Percentiles rank a stretch among this genome's conserved stretches.
Evolutionary conservation across 2,888 invertebrate species (phyloP).

Genomic region (Synanthedon formicaeformis): DNA sequence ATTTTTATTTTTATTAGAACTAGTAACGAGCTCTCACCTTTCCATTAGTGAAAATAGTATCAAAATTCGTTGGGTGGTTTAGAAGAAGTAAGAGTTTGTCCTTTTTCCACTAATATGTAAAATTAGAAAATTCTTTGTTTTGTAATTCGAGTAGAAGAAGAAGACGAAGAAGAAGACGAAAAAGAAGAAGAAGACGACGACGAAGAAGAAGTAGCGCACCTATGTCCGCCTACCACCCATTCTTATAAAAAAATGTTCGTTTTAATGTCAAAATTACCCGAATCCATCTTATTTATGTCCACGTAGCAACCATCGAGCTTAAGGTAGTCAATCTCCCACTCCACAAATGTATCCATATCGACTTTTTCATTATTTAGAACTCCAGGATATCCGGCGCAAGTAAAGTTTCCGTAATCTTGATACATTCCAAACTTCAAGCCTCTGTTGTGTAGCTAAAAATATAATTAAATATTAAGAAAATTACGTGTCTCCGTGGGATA

Average conservation of each 20-base stretch:
- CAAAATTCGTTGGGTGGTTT: no score
- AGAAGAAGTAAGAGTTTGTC: no score
- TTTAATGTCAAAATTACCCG: conserved; percentile 26
- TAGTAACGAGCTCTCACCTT: not conserved
- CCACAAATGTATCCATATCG: conserved; percentile 81
- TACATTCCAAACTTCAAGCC: conserved; percentile 87
- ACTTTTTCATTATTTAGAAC: conserved; percentile 73
- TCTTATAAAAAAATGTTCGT: no score
- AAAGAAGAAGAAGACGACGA: no score
- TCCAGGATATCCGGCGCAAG: conserved; percentile 85
- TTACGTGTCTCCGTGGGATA: not conserved
- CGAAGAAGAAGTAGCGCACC: no score
- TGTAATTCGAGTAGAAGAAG: not conserved
- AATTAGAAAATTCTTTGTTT: no score
- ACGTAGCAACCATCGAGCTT: conserved; percentile 87
- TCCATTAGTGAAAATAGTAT: no score
- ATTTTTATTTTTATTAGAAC: not conserved
- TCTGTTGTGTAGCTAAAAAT: conserved; percentile 74
- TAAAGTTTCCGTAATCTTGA: conserved; percentile 81
- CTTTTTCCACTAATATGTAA: no score
- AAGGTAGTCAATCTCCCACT: conserved; percentile 85
- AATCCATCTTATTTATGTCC: conserved; percentile 66
- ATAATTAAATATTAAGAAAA: not conserved
- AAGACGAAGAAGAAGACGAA: no score
- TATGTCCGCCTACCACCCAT: no score